Conservation (phyloP, 2,797 vertebrate genomes). For the Sebastes elongatus region DNA sequence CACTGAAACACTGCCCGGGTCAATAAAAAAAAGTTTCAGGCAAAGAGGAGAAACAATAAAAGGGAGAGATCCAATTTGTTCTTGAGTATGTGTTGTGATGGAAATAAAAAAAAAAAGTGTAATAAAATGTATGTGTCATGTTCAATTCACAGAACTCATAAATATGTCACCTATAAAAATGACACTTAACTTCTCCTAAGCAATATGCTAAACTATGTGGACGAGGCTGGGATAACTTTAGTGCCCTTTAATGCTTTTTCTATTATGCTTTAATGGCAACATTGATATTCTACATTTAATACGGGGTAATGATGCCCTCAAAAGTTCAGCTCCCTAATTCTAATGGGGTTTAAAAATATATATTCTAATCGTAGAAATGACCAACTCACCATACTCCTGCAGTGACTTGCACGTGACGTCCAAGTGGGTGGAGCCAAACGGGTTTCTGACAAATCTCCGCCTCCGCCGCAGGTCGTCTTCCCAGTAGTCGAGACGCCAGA, state of each 20-base stretch:
- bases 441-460: constrained; percentile 95
- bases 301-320: not conserved
- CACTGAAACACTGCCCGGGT: constrained; percentile 50
- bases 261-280: not conserved
- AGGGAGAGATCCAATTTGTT: constrained; percentile 53
- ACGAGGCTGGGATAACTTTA: constrained; percentile 1
- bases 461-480: constrained; percentile 96
- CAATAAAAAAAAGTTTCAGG: constrained; percentile 64
- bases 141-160: constrained; percentile 72
- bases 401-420: constrained; percentile 90
- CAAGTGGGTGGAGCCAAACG: constrained; percentile 94
- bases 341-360: not conserved
- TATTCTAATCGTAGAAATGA: not conserved
- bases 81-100: constrained; percentile 53
- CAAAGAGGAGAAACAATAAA: constrained; percentile 36
- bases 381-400: constrained; percentile 92
- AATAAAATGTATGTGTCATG: constrained; percentile 76
- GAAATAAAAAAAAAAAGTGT: constrained; percentile 62
- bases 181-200: constrained; percentile 36
- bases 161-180: constrained; percentile 70
- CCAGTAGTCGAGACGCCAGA: constrained; percentile 99
- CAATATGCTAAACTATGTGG: constrained; percentile 21
- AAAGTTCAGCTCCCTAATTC: not conserved
- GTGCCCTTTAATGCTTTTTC: constrained; percentile 2
- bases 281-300: constrained; percentile 3